Evolutionary conservation across 2,797 vertebrate genomes (phyloP), one percentile per base, ranked within the genome.

Genomic region (Rhodeus uyekii): DNA sequence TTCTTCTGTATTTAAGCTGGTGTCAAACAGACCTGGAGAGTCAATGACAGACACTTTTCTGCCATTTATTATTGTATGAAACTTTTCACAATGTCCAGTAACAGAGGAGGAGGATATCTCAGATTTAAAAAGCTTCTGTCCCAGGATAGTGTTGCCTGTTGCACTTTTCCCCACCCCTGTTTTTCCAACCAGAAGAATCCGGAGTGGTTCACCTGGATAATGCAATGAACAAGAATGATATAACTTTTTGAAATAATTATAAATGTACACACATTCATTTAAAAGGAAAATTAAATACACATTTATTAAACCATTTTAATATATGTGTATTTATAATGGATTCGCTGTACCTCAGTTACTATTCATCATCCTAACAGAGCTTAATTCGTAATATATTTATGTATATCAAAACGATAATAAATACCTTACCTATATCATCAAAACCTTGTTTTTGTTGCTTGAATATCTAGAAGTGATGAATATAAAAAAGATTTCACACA

Each of bases 131-230:
- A 10, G 34, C 1, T 76, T 53, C 71, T 50, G 4, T 63, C 53
- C 32, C 12, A 85, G 61, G 42, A 82, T 81, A 1, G 69, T 72
- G 73, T 86, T 84, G 44, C 76, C 81, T 48, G 81, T 72, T 73
- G 80, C 74, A 48, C 78, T 85, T 39, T 85, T 85, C 2, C 84
- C 84, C 34, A 85, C 80, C 0, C 84, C 84, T 0, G 76, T 83
- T 60, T 83, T 82, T 75, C 76, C 76, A 24, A 80, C 63, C 8
- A 85, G 13, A 12, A 83, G n/a, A n/a, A 82, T 83, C 14, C 80
- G 69, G 24, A 79, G 84, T 0, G 73, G 73, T 2, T 76, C 73
- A 0, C 16, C 55, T 12, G n/a, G 4, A 19, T 29, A 0, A 39
- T 58, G 22, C 4, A 19, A 14, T 13, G 24, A 13, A 22, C 38